phyloP scores from a whole-genome alignment of 2,113 vertebrate species.

The Vireo altiloquus region DNA sequence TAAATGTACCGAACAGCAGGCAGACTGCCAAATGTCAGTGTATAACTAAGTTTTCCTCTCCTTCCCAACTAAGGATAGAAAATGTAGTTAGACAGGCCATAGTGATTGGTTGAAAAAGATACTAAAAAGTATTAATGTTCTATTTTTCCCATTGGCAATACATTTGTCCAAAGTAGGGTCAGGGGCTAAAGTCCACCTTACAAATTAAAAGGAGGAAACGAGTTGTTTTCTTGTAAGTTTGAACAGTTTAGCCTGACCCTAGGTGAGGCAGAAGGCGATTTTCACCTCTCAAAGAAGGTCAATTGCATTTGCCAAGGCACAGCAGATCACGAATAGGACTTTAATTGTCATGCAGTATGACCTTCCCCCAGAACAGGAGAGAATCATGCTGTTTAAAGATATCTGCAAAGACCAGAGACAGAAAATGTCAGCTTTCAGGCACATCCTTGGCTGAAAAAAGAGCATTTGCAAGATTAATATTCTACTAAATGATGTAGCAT shows the following conservation, averaged over 20 bases:
- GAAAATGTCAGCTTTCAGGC: not conserved
- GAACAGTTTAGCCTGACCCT: not conserved
- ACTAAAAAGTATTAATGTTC: not conserved
- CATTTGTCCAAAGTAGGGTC: not conserved
- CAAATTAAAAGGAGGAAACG: not conserved
- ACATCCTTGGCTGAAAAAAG: not conserved
- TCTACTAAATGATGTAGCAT: not conserved
- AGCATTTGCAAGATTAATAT: not conserved
- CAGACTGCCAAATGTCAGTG: not conserved
- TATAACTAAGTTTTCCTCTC: not conserved
- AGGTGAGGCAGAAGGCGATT: constrained; percentile 2
- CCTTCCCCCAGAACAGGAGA: not conserved
- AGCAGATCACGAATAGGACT: not conserved
- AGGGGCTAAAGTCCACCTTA: not conserved
- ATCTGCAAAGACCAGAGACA: not conserved
- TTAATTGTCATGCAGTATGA: not conserved
- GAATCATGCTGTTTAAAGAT: not conserved
- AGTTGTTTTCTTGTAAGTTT: not conserved
- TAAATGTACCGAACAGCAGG: not conserved
- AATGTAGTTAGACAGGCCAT: not conserved
- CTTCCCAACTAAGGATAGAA: not conserved
- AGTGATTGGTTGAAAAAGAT: not conserved
- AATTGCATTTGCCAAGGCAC: not conserved
- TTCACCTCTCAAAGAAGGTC: not conserved
- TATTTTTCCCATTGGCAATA: not conserved